These are phyloP conservation scores for Pseudorhiza aurosa DNA, from an alignment of 30 jellyfish, hydroid and myxozoan species.

Conservation along the genomic window DNA sequence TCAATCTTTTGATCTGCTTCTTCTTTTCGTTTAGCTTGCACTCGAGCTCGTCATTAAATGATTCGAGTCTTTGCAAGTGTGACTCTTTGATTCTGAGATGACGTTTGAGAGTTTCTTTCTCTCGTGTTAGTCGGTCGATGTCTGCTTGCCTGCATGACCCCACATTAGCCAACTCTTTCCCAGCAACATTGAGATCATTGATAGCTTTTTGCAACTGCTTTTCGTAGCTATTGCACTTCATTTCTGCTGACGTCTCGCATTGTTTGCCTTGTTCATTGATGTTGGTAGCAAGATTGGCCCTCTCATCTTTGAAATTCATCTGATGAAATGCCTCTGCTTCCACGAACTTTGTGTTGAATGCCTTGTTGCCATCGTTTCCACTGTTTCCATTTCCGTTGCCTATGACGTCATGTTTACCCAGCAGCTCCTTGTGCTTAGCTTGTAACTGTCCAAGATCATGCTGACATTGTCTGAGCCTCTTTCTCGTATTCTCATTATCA, in stretches of 20 bases:
- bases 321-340: constrained; percentile 11
- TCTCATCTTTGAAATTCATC: background rate
- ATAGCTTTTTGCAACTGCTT: background rate
- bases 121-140: background rate
- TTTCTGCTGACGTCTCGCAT: background rate
- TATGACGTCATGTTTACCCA: background rate
- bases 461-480: constrained; percentile 3
- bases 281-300: background rate
- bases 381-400: background rate
- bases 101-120: background rate
- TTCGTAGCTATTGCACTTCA: background rate
- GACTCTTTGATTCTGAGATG: background rate
- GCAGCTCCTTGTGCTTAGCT: constrained; percentile 7
- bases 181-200: background rate
- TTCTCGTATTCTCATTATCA: constrained; percentile 7
- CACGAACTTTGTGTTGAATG: background rate
- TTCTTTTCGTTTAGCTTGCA: background rate
- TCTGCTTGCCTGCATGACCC: constrained; percentile 9
- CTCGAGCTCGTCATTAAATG: background rate
- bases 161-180: background rate
- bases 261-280: background rate
- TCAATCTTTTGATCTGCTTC: background rate
- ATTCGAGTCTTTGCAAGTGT: background rate
- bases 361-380: no score
- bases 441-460: background rate